Evolutionary conservation across 1,140 invertebrate species (phyloP).

Genomic region (Saccostrea glomerata): DNA sequence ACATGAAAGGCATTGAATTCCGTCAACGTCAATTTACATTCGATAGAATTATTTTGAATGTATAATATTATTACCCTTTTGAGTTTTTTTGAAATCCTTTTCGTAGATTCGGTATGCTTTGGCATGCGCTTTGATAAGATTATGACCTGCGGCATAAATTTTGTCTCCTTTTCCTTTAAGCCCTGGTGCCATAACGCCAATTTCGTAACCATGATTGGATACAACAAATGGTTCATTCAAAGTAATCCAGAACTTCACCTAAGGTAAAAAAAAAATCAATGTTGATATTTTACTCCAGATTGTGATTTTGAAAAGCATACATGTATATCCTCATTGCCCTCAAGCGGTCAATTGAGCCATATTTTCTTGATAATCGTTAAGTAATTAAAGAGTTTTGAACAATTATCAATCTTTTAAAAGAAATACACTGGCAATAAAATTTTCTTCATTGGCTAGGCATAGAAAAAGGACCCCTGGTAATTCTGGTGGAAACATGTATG

Average conservation of each 20-base stretch:
- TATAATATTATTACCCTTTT: slow-evolving; percentile 69
- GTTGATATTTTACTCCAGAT: not conserved
- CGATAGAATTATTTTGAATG: not conserved
- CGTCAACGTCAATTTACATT: slow-evolving; percentile 47
- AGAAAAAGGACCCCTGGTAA: no score
- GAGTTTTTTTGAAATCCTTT: slow-evolving; percentile 59
- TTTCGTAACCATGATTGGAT: slow-evolving; percentile 68
- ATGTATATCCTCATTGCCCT: no score
- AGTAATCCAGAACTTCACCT: slow-evolving; percentile 79
- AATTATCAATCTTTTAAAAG: no score
- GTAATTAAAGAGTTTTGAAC: no score
- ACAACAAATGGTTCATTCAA: slow-evolving; percentile 78
- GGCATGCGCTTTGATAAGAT: slow-evolving; percentile 74
- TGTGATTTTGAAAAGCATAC: no score
- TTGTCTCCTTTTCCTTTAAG: not conserved
- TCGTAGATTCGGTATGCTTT: slow-evolving; percentile 66
- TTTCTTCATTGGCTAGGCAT: no score
- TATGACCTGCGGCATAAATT: slow-evolving; percentile 65
- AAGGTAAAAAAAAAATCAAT: slow-evolving; percentile 5
- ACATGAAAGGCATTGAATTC: not conserved
- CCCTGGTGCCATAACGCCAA: slow-evolving; percentile 62
- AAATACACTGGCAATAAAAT: no score
- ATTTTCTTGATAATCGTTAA: no score
- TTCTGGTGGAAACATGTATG: no score
- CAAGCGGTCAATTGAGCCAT: no score